Evolutionary conservation across 2,888 invertebrate species (phyloP), one percentile per base, ranked within the genome.

Genomic region (Electrophaes corylata): DNA sequence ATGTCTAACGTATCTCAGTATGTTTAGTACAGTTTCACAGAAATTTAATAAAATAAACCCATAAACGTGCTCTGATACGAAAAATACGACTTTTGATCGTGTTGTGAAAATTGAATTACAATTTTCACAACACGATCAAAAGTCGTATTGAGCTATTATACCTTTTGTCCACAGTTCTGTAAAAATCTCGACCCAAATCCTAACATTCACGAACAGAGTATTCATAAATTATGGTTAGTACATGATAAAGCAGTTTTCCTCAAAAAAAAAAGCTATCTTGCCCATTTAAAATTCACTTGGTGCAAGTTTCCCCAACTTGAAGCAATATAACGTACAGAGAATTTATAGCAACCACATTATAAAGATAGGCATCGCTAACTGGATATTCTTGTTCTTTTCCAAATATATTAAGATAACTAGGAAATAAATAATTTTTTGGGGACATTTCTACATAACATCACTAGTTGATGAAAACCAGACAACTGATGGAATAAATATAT

Each of bases 261-360:
- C 52, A 57, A 1, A 49, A 48, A 48, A 37, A 52, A 58, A 45
- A 41, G 60, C 57, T 63, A 58, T 63, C 60, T 67, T 57, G 56
- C 51, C 53, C 57, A 67, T 62, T 66, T 66, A 62, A 67, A 71
- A 72, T 70, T 60, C 62, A 65, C 62, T 66, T 64, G 54, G 57
- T 57, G 49, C 65, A 61, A 71, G 66, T 66, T 65, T 69, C 50
- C 58, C 37, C 66, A 10, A 68, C 59, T 57, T 26, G 44, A 47
- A 51, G 60, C 63, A 69, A 72, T 69, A 67, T 67, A 65, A 68
- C 49, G 62, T 55, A 50, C 58, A 69, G 65, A 69, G 64, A 70
- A 70, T 72, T 68, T 67, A 54, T 35, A 40, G 39, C 58, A 65
- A 62, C 62, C 53, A 64, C 35, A 23, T 10, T 19, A 44, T 29